Base-by-base conservation (phyloP, 2,797 vertebrate species). In the Myotis pilosus region DNA sequence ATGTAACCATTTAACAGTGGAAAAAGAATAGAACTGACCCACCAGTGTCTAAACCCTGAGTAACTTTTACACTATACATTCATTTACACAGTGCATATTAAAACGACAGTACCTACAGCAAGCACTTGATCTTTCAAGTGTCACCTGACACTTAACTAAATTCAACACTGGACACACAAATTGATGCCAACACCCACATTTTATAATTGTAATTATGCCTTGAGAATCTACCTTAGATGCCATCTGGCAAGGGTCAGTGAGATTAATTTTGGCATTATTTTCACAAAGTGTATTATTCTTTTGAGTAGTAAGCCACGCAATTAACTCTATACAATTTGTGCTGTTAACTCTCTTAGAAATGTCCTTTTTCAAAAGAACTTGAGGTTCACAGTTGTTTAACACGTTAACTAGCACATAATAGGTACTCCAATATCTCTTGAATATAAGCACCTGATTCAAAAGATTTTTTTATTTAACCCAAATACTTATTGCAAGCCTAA, bases 181-280 rank as follows among this genome's bases (percentile, higher is more conserved):
- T 0, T 33, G 28, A 80, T 60, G n/a, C 23, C 74, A 96, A 38
- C 17, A 47, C 7, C 53, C 30, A 30, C 47, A 49, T 36, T 69
- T 89, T 53, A 92, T n/a, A 44, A 92, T 6, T 80, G 79, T 36
- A 92, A 80, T n/a, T n/a, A 72, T 49, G 71, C 72, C 44, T 83
- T 55, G n/a, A 71, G 55, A 68, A 81, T 72, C 36, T 33, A 79
- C 38, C 38, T 88, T 51, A 68, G 3, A 71, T 53, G 74, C 51
- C 51, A 57, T 62, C 57, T 88, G 38, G 80, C 33, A 75, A 92
- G 33, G 89, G 47, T 83, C 36, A 66, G 49, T 16, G 28, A 92
- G 49, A 78, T 25, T 71, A 92, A 95, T 78, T 87, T 71, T 60
- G 55, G 49, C 30, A 62, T 80, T 38, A 66, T 55, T 86, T 81